Evolutionary conservation across 2,888 invertebrate genomes (phyloP).

Genomic region (Aphodius granarius): DNA sequence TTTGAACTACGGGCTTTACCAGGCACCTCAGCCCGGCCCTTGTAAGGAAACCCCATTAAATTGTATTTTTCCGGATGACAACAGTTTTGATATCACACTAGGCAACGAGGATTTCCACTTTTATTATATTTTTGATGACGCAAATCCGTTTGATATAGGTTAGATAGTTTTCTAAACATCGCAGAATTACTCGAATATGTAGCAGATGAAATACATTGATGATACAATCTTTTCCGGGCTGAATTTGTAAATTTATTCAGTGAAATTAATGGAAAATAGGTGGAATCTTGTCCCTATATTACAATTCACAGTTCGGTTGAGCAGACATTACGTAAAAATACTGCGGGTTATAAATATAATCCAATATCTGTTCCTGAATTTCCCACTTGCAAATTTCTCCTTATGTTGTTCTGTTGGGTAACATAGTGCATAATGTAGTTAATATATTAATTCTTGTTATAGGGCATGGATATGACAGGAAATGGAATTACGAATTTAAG

Average conservation of each 20-base stretch:
- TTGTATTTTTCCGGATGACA: neutral
- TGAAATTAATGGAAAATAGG: neutral
- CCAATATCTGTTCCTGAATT: neutral
- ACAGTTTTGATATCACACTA: conserved; percentile 15
- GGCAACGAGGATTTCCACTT: conserved; percentile 14
- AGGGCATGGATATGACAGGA: conserved; percentile 47
- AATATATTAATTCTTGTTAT: conserved; percentile 37
- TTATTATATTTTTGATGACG: conserved; percentile 9
- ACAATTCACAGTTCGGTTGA: no score
- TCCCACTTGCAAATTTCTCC: no score
- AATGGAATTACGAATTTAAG: conserved; percentile 40
- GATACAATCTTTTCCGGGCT: no score
- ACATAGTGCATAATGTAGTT: no score
- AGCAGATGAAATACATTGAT: no score
- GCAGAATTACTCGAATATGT: no score
- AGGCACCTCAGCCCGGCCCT: conserved; percentile 51
- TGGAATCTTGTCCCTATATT: neutral
- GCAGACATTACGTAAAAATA: no score
- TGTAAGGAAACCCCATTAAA: conserved; percentile 22
- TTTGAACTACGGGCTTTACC: conserved; percentile 76
- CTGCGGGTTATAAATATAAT: no score
- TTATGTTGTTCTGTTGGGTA: no score
- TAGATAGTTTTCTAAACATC: neutral
- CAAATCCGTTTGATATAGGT: conserved; percentile 8
- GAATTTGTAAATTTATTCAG: neutral